Evolutionary conservation across 2,797 vertebrate species (phyloP).

Genomic region (Sphenopsis melanotis): DNA sequence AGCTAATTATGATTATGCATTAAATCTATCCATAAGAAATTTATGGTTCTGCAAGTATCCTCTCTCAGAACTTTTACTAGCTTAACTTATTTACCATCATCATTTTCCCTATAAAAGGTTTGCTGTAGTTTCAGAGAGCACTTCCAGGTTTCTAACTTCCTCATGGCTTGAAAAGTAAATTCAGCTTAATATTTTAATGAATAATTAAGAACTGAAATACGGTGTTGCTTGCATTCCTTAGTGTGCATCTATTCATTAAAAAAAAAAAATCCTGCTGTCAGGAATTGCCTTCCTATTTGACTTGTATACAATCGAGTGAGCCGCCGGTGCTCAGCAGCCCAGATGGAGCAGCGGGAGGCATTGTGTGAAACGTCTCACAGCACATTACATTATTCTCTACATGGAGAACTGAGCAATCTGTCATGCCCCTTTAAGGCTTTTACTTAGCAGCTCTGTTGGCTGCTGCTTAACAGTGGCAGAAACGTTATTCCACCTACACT

Average conservation of each 20-base stretch:
- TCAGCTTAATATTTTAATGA: not conserved
- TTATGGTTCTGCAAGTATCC: not conserved
- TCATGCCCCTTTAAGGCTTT: slow-evolving; percentile 19
- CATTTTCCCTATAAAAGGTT: not conserved
- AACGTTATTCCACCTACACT: not conserved
- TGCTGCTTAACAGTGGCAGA: not conserved
- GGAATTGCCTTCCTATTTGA: not conserved
- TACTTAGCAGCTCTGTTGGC: not conserved
- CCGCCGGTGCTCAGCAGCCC: not conserved
- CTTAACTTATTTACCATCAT: not conserved
- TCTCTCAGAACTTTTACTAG: not conserved
- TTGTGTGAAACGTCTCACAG: not conserved
- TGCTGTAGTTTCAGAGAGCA: not conserved
- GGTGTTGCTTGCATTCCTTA: not conserved
- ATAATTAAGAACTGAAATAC: not conserved
- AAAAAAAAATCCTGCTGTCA: not conserved
- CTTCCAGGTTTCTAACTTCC: not conserved
- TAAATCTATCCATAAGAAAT: not conserved
- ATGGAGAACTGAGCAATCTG: not conserved
- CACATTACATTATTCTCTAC: not conserved
- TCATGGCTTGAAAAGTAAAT: not conserved
- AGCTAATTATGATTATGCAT: not conserved
- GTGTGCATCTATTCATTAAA: not conserved
- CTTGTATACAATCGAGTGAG: not conserved
- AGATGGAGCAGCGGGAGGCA: slow-evolving; percentile 8